Evolutionary conservation across 2,797 vertebrate species (phyloP), one percentile per base, ranked within the genome.

Genomic region (Clarias laeviceps): DNA sequence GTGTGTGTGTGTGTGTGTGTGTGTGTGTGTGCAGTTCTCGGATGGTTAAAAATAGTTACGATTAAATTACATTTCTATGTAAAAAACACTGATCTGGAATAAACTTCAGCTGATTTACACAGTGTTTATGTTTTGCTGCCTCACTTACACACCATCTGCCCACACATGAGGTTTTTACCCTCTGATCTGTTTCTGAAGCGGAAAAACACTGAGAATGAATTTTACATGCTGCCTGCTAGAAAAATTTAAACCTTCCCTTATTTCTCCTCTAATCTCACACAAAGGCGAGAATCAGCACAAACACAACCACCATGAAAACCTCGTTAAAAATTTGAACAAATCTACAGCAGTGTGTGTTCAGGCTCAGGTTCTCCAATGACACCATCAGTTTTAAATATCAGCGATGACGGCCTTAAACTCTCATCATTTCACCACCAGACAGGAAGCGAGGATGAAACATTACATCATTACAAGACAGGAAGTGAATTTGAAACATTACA

Each of bases 151-250:
- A 14, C 2, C n/a, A 45, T 45, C 40, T 14, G 0, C 27, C 6
- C 17, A 56, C 7, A 29, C 15, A 7, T 18, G 6, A 50, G 3
- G 24, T 40, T 54, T 54, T 73, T 17, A 27, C 37, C 22, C 22
- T 72, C 69, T n/a, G 69, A 72, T 54, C 70, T 69, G 3, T 37
- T 69, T 24, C 68, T 54, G 45, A 27, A 80, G 81, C 59, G n/a
- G 50, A 91, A 88, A 88, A 29, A 76, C 76, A 54, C 20, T 62
- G 24, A 27, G 24, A 50, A 89, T 90, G 34, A 90, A 89, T 90
- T 88, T 90, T 90, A 57, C 50, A 89, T 90, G 77, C 27, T 86
- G 74, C 73, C 45, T 87, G 80, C 84, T 89, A 78, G 85, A 70
- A 83, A 85, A 82, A 88, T 88, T 87, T 81, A 86, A 85, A 78